phyloP scores from a whole-genome alignment of 2,797 vertebrate species.

The Characodon lateralis region DNA sequence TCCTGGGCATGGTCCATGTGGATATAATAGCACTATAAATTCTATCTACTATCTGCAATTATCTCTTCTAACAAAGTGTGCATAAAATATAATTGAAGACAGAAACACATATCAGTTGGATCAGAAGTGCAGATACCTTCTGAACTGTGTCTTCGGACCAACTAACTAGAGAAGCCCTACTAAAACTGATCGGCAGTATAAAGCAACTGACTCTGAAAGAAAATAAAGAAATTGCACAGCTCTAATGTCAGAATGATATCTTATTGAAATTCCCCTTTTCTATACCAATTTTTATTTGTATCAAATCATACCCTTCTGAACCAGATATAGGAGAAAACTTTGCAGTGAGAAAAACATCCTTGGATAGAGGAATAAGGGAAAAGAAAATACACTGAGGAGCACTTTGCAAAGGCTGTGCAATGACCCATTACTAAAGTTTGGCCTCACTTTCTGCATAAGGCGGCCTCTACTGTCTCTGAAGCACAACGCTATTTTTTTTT shows the following conservation, averaged over 20 bases:
- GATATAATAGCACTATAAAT: background rate
- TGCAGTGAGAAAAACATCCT: constrained; percentile 42
- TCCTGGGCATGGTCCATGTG: background rate
- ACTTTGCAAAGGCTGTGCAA: constrained; percentile 61
- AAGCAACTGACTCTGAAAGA: background rate
- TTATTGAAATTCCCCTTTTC: background rate
- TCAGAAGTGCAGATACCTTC: background rate
- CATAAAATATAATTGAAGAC: background rate
- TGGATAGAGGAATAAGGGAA: constrained; percentile 44
- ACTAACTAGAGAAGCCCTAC: background rate
- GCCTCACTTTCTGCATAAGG: constrained; percentile 52
- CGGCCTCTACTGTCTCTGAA: constrained; percentile 51
- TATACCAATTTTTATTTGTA: constrained; percentile 20
- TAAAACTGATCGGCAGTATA: background rate
- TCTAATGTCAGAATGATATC: background rate
- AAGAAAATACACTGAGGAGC: constrained; percentile 52
- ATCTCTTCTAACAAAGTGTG: background rate
- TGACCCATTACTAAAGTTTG: constrained; percentile 72
- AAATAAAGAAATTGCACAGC: background rate
- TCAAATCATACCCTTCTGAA: constrained; percentile 50
- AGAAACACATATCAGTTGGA: background rate
- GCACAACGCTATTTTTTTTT: constrained; percentile 46
- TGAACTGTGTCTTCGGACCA: background rate
- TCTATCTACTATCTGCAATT: background rate
- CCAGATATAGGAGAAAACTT: constrained; percentile 57